Evolutionary conservation across 2,888 invertebrate species (phyloP).

Genomic region (Auanema freiburgensis): DNA sequence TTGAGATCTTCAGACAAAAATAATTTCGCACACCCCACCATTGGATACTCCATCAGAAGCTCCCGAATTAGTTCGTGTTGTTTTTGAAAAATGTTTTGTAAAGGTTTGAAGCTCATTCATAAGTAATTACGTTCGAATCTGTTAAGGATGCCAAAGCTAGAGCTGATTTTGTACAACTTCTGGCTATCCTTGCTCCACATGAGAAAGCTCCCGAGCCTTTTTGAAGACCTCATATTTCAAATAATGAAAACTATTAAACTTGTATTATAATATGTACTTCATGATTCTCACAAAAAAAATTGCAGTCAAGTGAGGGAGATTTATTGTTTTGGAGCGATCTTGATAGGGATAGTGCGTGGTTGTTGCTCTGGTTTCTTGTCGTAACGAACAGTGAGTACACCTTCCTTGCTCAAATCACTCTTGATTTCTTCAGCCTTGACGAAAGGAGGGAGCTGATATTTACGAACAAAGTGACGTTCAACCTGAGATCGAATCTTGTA

Average conservation of each 20-base stretch:
- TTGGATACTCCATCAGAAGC: conserved; percentile 22
- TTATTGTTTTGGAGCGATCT: conserved; percentile 31
- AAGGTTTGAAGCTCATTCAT: conserved; percentile 17
- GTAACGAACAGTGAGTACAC: conserved; percentile 49
- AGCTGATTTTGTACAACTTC: conserved; percentile 1
- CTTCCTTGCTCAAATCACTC: conserved; percentile 48
- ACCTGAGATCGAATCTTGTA: conserved; percentile 29
- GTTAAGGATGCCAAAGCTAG: conserved; percentile 1
- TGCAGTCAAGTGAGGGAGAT: background rate
- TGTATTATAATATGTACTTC: too few species aligned
- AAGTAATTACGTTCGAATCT: too few species aligned
- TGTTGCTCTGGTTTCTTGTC: conserved; percentile 40
- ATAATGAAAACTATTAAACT: too few species aligned
- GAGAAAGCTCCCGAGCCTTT: conserved; percentile 5
- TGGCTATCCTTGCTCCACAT: conserved; percentile 3
- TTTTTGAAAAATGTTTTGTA: conserved; percentile 27
- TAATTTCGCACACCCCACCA: background rate
- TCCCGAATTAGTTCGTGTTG: conserved; percentile 17
- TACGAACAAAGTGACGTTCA: conserved; percentile 49
- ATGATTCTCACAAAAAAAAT: too few species aligned
- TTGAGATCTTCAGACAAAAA: conserved; percentile 5
- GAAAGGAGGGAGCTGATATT: conserved; percentile 47
- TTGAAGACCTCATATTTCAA: too few species aligned
- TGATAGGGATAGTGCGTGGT: conserved; percentile 39
- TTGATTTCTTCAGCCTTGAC: conserved; percentile 49